Base-by-base conservation (phyloP, 2,888 invertebrate genomes). In the Punctoribates punctum region DNA sequence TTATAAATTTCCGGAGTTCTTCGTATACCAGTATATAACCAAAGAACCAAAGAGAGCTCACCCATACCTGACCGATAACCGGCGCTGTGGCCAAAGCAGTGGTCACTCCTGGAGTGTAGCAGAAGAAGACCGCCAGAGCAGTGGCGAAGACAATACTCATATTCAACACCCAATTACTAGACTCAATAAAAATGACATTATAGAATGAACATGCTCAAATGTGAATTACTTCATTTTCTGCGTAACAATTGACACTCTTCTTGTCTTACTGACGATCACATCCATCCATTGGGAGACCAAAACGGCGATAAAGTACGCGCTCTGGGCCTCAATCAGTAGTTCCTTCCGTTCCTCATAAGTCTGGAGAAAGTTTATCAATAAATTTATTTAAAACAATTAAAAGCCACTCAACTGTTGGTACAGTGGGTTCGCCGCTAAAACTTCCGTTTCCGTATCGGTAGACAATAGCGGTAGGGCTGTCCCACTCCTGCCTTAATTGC, bases 61-160 rank as follows among this genome's bases (percentile, higher is more conserved):
- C 15, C 75, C 75, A 75, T 15, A 65, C 38, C 23, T 17, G 13
- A 42, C 38, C 42, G 20, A 34, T 34, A 8, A 75, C 75, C 0
- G 75, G 70, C 0, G 46, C 29, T 13, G 23, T 15, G 2, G 0
- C 1, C n/a, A 75, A 27, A 2, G 34, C 57, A 9, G 46, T 94
- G 88, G 96, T 95, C 92, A 96, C 94, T 83, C 96, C 96, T 80
- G 96, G 96, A 81, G 94, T 94, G 88, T 96, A 96, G 80, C 94
- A 95, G 81, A 96, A 89, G 90, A 96, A 94, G 82, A 93, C 93
- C 82, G 96, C 96, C 82, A 96, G 88, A 77, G 91, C 91, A 79
- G 96, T 96, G 87, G 96, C 96, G 85, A 96, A 96, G 79, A 96
- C 86, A 80, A 96, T 87, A 83, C 96, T 96, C 84, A 96, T 96